Evolutionary conservation across 2,888 invertebrate species (phyloP).

Genomic region (Machimus rusticus): DNA sequence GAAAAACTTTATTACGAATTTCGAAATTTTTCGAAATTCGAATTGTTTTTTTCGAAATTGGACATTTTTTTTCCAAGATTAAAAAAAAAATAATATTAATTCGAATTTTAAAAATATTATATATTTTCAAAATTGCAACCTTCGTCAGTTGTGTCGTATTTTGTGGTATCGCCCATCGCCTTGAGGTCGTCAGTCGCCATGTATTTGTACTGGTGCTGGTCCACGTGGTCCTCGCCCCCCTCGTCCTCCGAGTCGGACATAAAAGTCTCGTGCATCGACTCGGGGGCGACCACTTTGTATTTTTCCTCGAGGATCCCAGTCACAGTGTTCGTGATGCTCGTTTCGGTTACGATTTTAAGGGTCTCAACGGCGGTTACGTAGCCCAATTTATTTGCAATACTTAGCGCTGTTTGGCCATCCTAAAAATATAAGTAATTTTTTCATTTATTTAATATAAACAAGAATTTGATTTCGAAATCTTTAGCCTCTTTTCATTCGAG

Average conservation of each 20-base stretch:
- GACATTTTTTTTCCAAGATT: neutral
- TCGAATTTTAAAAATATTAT: too few relatives aligned
- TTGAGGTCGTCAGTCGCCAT: constrained; percentile 85
- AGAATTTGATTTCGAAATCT: too few relatives aligned
- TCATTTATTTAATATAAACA: neutral
- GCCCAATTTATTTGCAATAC: constrained; percentile 94
- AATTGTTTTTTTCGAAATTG: constrained; percentile 38
- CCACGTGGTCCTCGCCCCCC: constrained; percentile 77
- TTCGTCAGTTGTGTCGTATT: constrained; percentile 72
- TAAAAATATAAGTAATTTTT: constrained; percentile 58
- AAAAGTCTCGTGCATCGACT: constrained; percentile 98
- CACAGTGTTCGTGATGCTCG: constrained; percentile 71
- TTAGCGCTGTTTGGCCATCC: constrained; percentile 96
- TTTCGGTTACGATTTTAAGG: constrained; percentile 88
- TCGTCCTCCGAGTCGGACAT: constrained; percentile 99
- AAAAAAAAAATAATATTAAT: neutral
- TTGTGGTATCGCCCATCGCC: constrained; percentile 77
- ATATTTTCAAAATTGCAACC: constrained; percentile 58
- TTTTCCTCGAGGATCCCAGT: constrained; percentile 77
- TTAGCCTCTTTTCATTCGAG: too few relatives aligned
- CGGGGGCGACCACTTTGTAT: constrained; percentile 96
- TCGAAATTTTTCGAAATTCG: neutral
- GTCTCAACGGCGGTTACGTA: constrained; percentile 99
- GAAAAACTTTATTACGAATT: too few relatives aligned
- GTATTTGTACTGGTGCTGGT: constrained; percentile 77